These are phyloP conservation scores for Threskiornis aethiopicus DNA, from an alignment of 2,797 vertebrate species.

Conservation along the genomic window DNA sequence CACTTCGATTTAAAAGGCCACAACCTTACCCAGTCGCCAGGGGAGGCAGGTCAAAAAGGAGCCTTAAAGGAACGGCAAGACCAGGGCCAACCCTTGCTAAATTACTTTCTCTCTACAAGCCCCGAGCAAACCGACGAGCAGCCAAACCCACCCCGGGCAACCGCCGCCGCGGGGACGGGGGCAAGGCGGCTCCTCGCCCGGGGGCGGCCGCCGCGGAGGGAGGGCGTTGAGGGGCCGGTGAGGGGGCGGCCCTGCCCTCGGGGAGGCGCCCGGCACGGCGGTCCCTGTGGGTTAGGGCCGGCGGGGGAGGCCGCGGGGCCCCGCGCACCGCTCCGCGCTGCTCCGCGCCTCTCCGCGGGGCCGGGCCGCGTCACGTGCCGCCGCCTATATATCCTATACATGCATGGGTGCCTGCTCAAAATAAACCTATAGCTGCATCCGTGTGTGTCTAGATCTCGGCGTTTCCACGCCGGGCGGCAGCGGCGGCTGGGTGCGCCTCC, in stretches of 20 bases:
- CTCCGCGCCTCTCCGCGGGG: background rate
- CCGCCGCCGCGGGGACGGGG: background rate
- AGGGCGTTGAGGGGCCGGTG: too few relatives aligned
- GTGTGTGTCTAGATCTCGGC: accelerated
- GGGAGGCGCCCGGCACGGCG: too few relatives aligned
- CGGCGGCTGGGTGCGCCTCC: background rate
- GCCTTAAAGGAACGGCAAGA: background rate
- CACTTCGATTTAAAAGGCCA: background rate
- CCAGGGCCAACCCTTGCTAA: background rate
- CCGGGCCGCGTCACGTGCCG: background rate
- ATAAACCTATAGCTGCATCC: background rate
- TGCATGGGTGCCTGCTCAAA: background rate
- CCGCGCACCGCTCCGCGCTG: background rate
- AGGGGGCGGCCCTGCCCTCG: too few relatives aligned
- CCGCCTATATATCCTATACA: background rate
- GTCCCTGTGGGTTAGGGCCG: too few relatives aligned
- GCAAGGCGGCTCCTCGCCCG: background rate
- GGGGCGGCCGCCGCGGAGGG: background rate
- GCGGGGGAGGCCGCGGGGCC: background rate
- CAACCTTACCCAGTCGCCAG: too few relatives aligned
- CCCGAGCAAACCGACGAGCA: background rate
- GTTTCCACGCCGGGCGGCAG: too few relatives aligned
- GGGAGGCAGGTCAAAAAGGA: background rate
- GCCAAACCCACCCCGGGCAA: background rate
- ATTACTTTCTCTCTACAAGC: accelerated